Base-by-base conservation (phyloP, 1,140 invertebrate species). In the Atopsyche davidsoni region DNA sequence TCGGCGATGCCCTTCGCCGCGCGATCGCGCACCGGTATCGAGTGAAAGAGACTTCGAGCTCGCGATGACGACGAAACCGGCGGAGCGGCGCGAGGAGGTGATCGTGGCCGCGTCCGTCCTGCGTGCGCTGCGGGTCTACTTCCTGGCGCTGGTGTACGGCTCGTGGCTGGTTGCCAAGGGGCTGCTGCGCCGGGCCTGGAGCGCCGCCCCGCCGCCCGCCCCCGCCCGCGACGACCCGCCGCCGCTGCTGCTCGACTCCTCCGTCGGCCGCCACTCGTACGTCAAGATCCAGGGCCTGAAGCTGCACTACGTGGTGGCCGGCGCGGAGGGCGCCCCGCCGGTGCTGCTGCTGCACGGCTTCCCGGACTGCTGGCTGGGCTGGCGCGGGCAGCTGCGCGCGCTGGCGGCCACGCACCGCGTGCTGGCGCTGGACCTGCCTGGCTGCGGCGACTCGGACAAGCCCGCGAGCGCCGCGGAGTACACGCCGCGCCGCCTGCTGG, bases 381-480 rank as follows among this genome's bases (percentile, higher is more conserved):
- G 81, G 81, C 64, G 79, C 47, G 67, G 81, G 63, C 86, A 88
- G 68, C 73, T 87, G 18, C 22, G 21, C n/a, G 14, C 28, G 3
- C 39, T 60, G 4, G 13, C 35, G 6, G 4, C 22, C 9, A 21
- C 34, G 0, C 64, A 50, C 60, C 86, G 84, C 55, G 81, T 87
- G 14, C 75, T 89, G 7, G 85, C 87, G 13, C 63, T 91, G 39
- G 87, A 90, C 69, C 65, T 87, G 55, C 82, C 89, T 67, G 88
- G 89, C 18, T 92, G 88, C 63, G 85, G 84, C 2, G 82, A 88
- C 57, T 87, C 86, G 1, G 86, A 89, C 54, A 89, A 89, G 65
- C 88, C 88, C 73, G 73, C 32, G 92, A 92, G 60, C 68, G 65
- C 39, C 69, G 83, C 14, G 67, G 79, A 22, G 69, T 72, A 32